Conservation (phyloP, 2,888 invertebrate species). For the Caenorhabditis sinica region DNA sequence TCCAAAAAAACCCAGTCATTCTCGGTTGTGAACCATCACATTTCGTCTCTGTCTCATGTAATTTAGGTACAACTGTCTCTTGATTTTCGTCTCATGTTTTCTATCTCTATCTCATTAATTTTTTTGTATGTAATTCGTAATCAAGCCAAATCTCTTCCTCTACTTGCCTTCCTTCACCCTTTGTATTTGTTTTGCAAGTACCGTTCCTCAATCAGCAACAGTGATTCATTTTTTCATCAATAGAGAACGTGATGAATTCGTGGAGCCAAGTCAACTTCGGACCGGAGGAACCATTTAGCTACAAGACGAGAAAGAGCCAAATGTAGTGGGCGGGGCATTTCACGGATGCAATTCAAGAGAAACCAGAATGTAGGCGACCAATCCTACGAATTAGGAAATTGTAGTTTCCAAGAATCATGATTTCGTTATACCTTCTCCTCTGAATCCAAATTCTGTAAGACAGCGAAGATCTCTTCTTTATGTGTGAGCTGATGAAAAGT, state of each 20-base stretch:
- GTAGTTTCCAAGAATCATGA: not conserved
- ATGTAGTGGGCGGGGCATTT: slow-evolving; percentile 54
- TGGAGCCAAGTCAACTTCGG: slow-evolving; percentile 49
- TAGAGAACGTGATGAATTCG: slow-evolving; percentile 21
- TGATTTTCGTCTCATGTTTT: not conserved
- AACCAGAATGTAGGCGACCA: slow-evolving; percentile 64
- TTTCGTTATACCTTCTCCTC: not conserved
- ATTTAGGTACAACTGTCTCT: slow-evolving; percentile 21
- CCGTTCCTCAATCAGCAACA: slow-evolving; percentile 16
- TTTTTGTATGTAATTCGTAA: slow-evolving; percentile 52
- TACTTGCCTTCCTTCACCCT: slow-evolving; percentile 34
- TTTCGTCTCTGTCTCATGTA: slow-evolving; percentile 34
- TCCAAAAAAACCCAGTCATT: slow-evolving; percentile 36
- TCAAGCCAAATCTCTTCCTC: slow-evolving; percentile 31
- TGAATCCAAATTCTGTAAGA: slow-evolving; percentile 31
- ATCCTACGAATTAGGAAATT: slow-evolving; percentile 19
- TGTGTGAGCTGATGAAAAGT: slow-evolving; percentile 69
- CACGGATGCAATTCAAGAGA: slow-evolving; percentile 46
- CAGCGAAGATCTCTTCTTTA: slow-evolving; percentile 55
- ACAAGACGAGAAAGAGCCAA: slow-evolving; percentile 53
- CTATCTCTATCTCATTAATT: slow-evolving; percentile 25
- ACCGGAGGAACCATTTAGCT: slow-evolving; percentile 58
- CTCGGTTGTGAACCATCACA: slow-evolving; percentile 59
- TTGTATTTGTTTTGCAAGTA: slow-evolving; percentile 46
- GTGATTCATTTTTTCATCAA: slow-evolving; percentile 5